Percentiles rank a stretch among this genome's conserved stretches.
phyloP scores from a whole-genome alignment of 2,113 vertebrate genomes.

The Corythoichthys intestinalis region DNA sequence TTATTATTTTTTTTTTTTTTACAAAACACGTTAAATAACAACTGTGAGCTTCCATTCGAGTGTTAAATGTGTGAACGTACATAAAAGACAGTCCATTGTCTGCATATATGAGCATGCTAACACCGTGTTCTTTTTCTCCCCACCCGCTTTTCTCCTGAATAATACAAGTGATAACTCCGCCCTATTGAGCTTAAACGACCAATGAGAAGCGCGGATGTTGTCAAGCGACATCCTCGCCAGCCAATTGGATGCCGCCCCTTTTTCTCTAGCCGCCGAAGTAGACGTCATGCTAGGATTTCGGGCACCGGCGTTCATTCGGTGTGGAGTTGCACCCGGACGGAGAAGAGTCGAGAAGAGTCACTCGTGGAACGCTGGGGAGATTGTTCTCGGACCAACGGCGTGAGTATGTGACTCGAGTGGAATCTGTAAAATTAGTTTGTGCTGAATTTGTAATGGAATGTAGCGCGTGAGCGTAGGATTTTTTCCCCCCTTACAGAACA shows the following conservation, averaged over 20 bases:
- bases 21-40: neutral
- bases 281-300: slow-evolving; percentile 52
- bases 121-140: slow-evolving; percentile 51
- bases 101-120: slow-evolving; percentile 32
- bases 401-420: slow-evolving; percentile 2
- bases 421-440: neutral
- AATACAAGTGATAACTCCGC: slow-evolving; percentile 40
- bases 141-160: slow-evolving; percentile 59
- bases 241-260: slow-evolving; percentile 66
- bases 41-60: neutral
- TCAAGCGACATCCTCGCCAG: slow-evolving; percentile 55
- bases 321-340: slow-evolving; percentile 42
- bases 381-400: neutral
- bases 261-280: slow-evolving; percentile 51
- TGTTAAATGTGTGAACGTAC: neutral
- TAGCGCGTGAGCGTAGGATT: neutral
- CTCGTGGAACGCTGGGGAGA: slow-evolving; percentile 13
- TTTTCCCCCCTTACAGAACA: neutral
- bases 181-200: slow-evolving; percentile 25
- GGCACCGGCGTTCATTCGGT: slow-evolving; percentile 37
- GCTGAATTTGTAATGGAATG: neutral
- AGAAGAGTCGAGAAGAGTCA: slow-evolving; percentile 35
- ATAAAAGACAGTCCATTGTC: slow-evolving; percentile 54
- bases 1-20: neutral
- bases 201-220: slow-evolving; percentile 50